A percentile compares a stretch with the other conserved stretches of the same genome.
phyloP scores from a whole-genome alignment of 2,797 vertebrate species.

The Betta splendens region DNA sequence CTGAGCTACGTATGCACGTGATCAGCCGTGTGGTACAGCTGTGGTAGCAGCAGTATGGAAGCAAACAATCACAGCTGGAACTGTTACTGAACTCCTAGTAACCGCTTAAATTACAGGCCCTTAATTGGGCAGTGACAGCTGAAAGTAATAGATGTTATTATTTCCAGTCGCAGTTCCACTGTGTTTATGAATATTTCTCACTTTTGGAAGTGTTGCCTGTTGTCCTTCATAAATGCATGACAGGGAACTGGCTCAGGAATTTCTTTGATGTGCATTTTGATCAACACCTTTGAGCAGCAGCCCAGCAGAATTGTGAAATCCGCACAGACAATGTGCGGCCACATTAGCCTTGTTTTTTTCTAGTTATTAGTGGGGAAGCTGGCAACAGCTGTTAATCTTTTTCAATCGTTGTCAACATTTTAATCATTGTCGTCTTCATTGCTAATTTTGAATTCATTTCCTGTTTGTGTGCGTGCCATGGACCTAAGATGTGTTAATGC shows the following conservation, averaged over 20 bases:
- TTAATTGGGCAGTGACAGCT: conserved; percentile 1
- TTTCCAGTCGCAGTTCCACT: not conserved
- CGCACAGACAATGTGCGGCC: too few species aligned
- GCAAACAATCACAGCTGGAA: not conserved
- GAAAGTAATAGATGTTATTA: not conserved
- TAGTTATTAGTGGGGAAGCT: too few species aligned
- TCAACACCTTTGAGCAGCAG: conserved; percentile 3
- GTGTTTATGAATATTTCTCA: not conserved
- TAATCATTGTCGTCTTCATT: too few species aligned
- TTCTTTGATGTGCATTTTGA: not conserved
- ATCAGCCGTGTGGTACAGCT: not conserved
- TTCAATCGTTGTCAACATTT: too few species aligned
- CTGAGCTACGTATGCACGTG: conserved; percentile 16
- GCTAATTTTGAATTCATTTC: too few species aligned
- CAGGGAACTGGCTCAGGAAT: not conserved
- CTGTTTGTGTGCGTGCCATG: too few species aligned
- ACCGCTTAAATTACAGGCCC: not conserved
- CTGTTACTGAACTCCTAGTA: not conserved
- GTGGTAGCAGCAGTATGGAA: not conserved
- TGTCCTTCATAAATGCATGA: not conserved
- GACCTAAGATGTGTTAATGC: too few species aligned
- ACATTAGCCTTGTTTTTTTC: too few species aligned
- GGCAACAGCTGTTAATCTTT: too few species aligned
- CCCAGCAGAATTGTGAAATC: not conserved
- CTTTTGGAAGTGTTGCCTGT: not conserved